Base-by-base conservation (phyloP, 2,113 vertebrate species). In the Candoia aspera region DNA sequence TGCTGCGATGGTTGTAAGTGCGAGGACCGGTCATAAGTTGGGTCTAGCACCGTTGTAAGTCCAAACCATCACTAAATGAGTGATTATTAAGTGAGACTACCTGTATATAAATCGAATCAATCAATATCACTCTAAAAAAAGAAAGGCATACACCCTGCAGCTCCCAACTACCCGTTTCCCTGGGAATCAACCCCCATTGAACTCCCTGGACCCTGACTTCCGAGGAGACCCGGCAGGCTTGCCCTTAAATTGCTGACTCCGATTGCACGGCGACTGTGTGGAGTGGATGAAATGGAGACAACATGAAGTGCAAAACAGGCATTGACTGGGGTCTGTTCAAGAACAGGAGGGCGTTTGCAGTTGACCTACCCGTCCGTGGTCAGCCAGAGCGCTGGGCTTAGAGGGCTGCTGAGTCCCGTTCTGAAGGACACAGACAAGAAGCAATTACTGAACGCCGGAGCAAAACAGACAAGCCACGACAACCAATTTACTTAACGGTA, bases 291-390 rank as follows among this genome's bases (percentile, higher is more conserved):
- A 91, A 91, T 11, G 57, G 92, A 94, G 79, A 88, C 1, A 68
- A 87, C 42, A 33, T 86, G 90, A 86, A n/a, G 55, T 13, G 90
- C 33, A 59, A 95, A 55, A 55, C 92, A 84, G 62, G 55, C 1
- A 93, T 92, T 85, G 55, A 83, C 90, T 57, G n/a, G 8, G n/a
- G 26, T 73, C 60, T 87, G 8, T 8, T 87, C 91, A 0, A 88
- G 11, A 92, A 0, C 59, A 58, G 90, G 55, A 91, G 93, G n/a
- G 84, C 37, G 86, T 95, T 94, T 90, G 89, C 62, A 93, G 95
- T 94, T 87, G 96, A 99, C 98, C 95, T 99, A 99, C 98, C 98
- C 98, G 98, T 97, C 98, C 97, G 94, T 94, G 97, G 96, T 98
- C 97, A 97, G 98, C 97, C 97, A 98, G 97, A 96, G 97, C 96